Evolutionary conservation across 2,888 invertebrate species (phyloP), one percentile per base, ranked within the genome.

Genomic region (Hirudinaria manillensis): DNA sequence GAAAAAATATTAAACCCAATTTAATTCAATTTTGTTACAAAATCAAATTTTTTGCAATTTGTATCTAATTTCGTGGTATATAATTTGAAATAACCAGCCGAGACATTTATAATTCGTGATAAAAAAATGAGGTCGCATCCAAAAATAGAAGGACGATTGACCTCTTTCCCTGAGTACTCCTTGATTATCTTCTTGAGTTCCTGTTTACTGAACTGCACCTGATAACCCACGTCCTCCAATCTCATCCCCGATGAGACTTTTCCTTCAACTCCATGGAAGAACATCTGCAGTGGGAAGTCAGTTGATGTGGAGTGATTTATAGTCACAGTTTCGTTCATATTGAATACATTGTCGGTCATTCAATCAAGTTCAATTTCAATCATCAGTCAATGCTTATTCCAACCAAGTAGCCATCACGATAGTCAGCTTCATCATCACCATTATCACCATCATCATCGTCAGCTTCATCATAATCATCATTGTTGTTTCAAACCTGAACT

Each of bases 141-240:
- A 16, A 45, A 45, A 45, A 45, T 45, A 45, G 45, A 45, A 45
- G 10, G 45, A 10, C n/a, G n/a, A n/a, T n/a, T 75, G 76, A 86
- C 86, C 89, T 94, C 91, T 82, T 92, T 90, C 10, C 91, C 91
- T 3, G 97, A 96, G 88, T 98, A 98, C 84, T 94, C 91, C 80
- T 91, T 92, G 77, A 97, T 94, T 66, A 96, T 93, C 86, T 94
- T 93, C 76, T 94, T 89, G 80, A 99, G 88, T 87, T 98, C 97
- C 87, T 94, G 94, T 87, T 97, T 95, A 84, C 94, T 95, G 87
- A 92, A 98, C 55, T 94, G 95, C 87, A 95, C 90, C 87, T 98
- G 97, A 88, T 94, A 99, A 83, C 96, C 93, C 75, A 99, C 93
- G 88, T 99, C 98, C 65, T 95, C 93, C 83, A 93, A 93, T 85